Evolutionary conservation across 2,888 invertebrate species (phyloP).

Genomic region (Myopa testacea): DNA sequence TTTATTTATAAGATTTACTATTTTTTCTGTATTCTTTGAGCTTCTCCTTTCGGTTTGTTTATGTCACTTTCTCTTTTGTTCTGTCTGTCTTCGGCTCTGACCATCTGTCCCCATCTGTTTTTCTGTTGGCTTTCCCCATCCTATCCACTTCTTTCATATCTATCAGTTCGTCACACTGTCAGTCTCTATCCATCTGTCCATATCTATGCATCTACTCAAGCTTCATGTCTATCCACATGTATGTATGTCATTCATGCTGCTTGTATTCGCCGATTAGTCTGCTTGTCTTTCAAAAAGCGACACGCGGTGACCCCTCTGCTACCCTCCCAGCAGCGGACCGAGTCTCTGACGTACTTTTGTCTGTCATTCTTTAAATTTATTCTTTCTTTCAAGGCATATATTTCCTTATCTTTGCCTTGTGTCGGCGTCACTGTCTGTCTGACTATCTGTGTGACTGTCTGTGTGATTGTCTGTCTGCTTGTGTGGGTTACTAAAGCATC

Average conservation of each 20-base stretch:
- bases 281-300: conserved; percentile 42
- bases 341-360: too few relatives aligned
- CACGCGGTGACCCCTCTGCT: conserved; percentile 49
- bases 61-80: background rate
- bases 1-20: too few relatives aligned
- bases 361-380: background rate
- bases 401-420: background rate
- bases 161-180: too few relatives aligned
- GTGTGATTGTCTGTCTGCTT: conserved; percentile 23
- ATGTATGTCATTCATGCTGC: background rate
- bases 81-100: conserved; percentile 7
- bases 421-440: conserved; percentile 11
- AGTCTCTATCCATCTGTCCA: too few relatives aligned
- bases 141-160: too few relatives aligned
- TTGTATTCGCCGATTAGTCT: conserved; percentile 29
- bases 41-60: conserved; percentile 5
- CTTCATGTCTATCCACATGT: too few relatives aligned
- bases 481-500: too few relatives aligned
- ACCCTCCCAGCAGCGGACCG: conserved; percentile 32
- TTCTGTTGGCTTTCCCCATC: too few relatives aligned
- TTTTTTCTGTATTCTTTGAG: conserved; percentile 1
- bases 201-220: too few relatives aligned
- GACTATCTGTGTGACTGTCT: conserved; percentile 20
- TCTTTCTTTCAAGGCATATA: background rate
- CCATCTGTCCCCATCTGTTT: too few relatives aligned